Conservation (phyloP, 2,797 vertebrate genomes). For the Catamblyrhynchus diadema region DNA sequence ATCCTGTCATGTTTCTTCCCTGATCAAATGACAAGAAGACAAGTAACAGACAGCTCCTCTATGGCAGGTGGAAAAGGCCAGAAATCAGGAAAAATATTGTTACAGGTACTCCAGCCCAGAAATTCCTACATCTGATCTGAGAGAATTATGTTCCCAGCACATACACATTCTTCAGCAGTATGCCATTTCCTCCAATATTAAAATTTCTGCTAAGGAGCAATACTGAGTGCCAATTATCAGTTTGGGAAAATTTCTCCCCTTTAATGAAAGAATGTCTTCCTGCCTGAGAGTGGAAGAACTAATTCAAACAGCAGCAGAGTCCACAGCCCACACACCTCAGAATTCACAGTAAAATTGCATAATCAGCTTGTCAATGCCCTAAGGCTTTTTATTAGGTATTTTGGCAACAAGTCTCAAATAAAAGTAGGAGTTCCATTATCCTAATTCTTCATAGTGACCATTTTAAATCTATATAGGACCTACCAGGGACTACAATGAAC, state of each 20-base stretch:
- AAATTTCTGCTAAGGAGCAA: neutral
- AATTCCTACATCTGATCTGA: neutral
- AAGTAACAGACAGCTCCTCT: neutral
- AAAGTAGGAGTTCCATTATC: neutral
- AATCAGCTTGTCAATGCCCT: neutral
- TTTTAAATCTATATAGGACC: neutral
- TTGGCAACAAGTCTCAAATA: neutral
- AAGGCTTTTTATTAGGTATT: neutral
- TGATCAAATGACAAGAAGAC: neutral
- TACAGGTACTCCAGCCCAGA: neutral
- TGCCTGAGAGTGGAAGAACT: neutral
- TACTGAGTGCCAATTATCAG: neutral
- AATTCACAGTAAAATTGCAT: neutral
- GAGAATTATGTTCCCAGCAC: neutral
- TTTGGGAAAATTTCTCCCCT: neutral
- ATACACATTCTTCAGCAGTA: neutral
- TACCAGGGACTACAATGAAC: accelerated
- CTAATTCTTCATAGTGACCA: neutral
- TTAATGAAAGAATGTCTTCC: neutral
- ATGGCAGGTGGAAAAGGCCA: neutral
- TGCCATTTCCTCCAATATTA: neutral
- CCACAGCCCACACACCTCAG: neutral
- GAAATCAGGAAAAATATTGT: neutral
- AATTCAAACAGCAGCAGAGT: neutral
- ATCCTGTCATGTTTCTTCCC: neutral